phyloP scores from a whole-genome alignment of 2,113 vertebrate genomes.

The Speoplatyrhinus poulsoni region DNA sequence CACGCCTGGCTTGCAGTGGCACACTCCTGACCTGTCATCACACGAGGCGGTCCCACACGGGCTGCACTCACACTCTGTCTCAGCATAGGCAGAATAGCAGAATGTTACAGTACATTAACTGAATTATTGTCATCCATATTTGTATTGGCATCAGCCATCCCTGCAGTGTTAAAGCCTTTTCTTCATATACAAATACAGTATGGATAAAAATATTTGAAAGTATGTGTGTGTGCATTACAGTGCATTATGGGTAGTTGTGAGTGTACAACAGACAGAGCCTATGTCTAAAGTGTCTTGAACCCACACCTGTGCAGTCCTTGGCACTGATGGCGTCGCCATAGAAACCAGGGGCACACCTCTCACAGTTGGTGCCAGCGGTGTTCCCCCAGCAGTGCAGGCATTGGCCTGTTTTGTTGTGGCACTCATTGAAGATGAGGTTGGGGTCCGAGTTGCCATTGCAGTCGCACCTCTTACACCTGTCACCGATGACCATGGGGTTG shows the following conservation, averaged over 20 bases:
- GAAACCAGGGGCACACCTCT: conserved; percentile 86
- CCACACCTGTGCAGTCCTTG: conserved; percentile 89
- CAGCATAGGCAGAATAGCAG: conserved; percentile 39
- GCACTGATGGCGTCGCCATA: conserved; percentile 86
- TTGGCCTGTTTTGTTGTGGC: conserved; percentile 90
- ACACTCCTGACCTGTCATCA: conserved; percentile 79
- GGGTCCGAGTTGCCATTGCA: conserved; percentile 97
- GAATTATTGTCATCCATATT: background rate
- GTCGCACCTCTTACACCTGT: conserved; percentile 90
- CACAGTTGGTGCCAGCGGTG: conserved; percentile 87
- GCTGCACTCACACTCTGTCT: conserved; percentile 76
- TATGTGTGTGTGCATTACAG: too few relatives aligned
- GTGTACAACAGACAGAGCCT: background rate
- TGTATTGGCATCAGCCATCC: too few relatives aligned
- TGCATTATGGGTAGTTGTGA: too few relatives aligned
- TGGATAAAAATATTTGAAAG: too few relatives aligned
- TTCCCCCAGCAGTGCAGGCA: conserved; percentile 90
- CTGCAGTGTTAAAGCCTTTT: too few relatives aligned
- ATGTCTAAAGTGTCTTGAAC: background rate
- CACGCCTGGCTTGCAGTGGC: conserved; percentile 82
- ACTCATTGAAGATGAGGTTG: conserved; percentile 93
- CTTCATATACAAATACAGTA: too few relatives aligned
- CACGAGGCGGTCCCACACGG: conserved; percentile 81
- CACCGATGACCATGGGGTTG: conserved; percentile 85
- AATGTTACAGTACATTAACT: background rate